Percentiles rank a stretch among this genome's conserved stretches.
Evolutionary conservation across 2,797 vertebrate genomes (phyloP).

Genomic region (Myotis findleyi): DNA sequence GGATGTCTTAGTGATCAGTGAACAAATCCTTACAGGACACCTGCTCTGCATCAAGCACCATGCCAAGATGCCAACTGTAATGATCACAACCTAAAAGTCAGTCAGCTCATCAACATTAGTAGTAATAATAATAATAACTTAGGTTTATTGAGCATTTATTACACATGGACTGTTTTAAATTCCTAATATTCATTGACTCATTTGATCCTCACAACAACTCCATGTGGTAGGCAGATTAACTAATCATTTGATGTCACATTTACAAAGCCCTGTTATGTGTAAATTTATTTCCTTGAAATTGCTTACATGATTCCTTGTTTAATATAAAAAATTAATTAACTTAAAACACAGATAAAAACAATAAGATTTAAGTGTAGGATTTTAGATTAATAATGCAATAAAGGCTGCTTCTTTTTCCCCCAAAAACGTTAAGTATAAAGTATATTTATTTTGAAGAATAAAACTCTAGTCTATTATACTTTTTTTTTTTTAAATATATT

Average conservation of each 20-base stretch:
- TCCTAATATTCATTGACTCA: background rate
- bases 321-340: conserved; percentile 34
- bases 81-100: background rate
- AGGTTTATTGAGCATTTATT: background rate
- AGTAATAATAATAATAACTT: background rate
- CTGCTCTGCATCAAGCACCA: background rate
- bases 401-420: background rate
- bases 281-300: background rate
- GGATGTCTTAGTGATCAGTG: background rate
- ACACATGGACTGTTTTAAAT: background rate
- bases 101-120: background rate
- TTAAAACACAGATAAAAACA: conserved; percentile 23
- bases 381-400: background rate
- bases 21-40: background rate
- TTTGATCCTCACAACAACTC: background rate
- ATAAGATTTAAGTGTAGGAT: background rate
- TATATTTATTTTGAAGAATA: conserved; percentile 19
- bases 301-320: background rate
- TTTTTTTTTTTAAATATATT: background rate
- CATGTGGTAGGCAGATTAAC: background rate
- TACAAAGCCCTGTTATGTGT: background rate
- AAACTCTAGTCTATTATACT: background rate
- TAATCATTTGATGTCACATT: background rate
- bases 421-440: background rate
- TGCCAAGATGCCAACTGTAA: no score